phyloP scores from a whole-genome alignment of 1,140 invertebrate genomes.

The Bicyclus anynana region DNA sequence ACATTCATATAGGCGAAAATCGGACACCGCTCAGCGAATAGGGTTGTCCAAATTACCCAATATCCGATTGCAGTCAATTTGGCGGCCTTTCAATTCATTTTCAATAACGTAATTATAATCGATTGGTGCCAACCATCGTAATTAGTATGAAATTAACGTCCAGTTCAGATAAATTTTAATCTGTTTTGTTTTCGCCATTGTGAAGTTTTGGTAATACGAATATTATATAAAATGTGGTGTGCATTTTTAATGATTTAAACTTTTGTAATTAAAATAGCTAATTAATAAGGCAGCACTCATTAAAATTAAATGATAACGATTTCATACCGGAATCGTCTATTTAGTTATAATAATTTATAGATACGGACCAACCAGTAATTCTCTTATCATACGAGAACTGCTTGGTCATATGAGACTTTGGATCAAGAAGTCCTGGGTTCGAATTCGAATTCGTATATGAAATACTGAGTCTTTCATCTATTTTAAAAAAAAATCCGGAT shows the following conservation, averaged over 20 bases:
- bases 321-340: no score
- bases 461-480: no score
- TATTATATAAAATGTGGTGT: background rate
- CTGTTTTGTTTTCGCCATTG: background rate
- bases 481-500: no score
- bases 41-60: background rate
- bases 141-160: background rate
- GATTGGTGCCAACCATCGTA: background rate
- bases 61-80: background rate
- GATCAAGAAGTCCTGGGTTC: no score
- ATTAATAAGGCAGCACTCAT: background rate
- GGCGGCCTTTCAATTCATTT: background rate
- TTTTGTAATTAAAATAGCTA: background rate
- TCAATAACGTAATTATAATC: background rate
- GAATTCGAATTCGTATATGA: no score
- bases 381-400: no score
- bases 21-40: no score
- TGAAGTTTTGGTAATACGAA: background rate
- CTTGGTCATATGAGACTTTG: no score
- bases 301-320: background rate
- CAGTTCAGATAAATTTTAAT: background rate
- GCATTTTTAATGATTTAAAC: background rate
- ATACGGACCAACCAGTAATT: no score
- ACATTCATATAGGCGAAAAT: no score
- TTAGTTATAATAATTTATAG: no score